Evolutionary conservation across 2,888 invertebrate genomes (phyloP), one percentile per base, ranked within the genome.

Genomic region (Lepidonotus clava): DNA sequence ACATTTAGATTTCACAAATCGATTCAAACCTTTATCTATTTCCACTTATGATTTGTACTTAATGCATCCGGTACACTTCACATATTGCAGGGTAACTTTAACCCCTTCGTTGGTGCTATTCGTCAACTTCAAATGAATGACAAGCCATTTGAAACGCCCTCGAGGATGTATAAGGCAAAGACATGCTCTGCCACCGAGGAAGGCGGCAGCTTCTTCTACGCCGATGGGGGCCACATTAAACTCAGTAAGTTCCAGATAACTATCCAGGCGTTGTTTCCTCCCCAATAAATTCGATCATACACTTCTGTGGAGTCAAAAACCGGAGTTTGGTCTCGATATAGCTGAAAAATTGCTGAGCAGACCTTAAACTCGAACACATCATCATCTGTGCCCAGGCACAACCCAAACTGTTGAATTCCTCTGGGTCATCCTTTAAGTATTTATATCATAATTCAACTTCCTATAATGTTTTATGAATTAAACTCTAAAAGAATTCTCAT

Each of bases 151-250:
- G 96, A 96, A 0, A 95, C 96, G 56, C 96, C 96, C 0, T 94
- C 95, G 0, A 92, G 94, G 18, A 94, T 95, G 71, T 94, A 89
- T 36, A 87, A 89, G 38, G 90, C 90, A 0, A 85, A 90, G 61
- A 96, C 97, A 0, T 98, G 98, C 93, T 96, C 96, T 0, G 96
- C 96, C 87, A 95, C 96, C 87, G 96, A 97, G 24, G 97, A 98
- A 93, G 94, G 95, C 1, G 98, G 98, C 4, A 95, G 97, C 0
- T 98, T 97, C 96, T 98, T 98, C 95, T 96, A 96, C 71, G 96
- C 96, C 0, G 96, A 96, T 0, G 96, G 96, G 87, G 98, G 98
- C 84, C 93, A 94, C 88, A 90, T 95, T 86, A 96, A 96, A 95
- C 95, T 96, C 88, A 92, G 95, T 96, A 93, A 94, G 94, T 93